phyloP scores from a whole-genome alignment of 2,797 vertebrate species.

The Pteropus rufus region DNA sequence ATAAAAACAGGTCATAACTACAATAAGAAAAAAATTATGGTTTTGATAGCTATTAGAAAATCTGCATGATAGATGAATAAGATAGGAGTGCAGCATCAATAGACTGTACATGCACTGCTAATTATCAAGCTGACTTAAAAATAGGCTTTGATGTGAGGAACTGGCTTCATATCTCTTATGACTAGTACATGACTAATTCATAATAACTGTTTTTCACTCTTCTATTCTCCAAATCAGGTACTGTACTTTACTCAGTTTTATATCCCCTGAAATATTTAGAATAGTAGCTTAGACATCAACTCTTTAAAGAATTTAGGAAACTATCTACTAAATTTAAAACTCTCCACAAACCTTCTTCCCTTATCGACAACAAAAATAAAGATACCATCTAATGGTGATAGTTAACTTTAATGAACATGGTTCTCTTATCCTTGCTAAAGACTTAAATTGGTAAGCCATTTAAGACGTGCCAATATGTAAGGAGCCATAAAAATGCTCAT shows the following conservation, averaged over 20 bases:
- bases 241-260: not conserved
- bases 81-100: not conserved
- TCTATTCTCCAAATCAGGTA: not conserved
- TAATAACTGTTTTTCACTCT: not conserved
- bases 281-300: not conserved
- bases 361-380: not conserved
- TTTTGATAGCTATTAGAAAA: constrained; percentile 7
- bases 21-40: not conserved
- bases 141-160: not conserved
- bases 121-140: not conserved
- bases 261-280: not conserved
- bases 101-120: not conserved
- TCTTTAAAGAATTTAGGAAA: constrained; percentile 1
- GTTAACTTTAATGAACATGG: not conserved
- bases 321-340: not conserved
- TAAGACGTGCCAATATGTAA: not conserved
- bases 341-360: not conserved
- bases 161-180: not conserved
- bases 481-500: not conserved
- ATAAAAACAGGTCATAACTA: not conserved
- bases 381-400: not conserved
- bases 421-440: not conserved
- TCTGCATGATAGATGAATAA: not conserved
- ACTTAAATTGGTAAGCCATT: not conserved
- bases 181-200: not conserved